Evolutionary conservation across 92 coral and sea anemone genomes (phyloP).

Genomic region (Phymanthus crucifer): DNA sequence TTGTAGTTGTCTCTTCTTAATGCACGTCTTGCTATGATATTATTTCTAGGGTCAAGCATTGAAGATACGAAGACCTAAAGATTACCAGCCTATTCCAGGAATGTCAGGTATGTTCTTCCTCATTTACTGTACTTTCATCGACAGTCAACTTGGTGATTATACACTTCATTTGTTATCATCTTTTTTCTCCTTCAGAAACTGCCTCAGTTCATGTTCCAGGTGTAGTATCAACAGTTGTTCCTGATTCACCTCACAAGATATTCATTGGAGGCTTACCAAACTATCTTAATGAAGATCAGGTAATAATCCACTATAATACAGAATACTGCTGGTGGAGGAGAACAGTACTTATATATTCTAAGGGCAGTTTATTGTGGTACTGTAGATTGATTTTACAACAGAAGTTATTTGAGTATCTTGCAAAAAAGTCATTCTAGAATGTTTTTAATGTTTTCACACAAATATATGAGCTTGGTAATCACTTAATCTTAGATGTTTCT

Average conservation of each 20-base stretch:
- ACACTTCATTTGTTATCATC: background rate
- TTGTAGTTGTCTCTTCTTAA: too few relatives aligned
- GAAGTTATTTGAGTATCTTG: too few relatives aligned
- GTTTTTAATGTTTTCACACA: too few relatives aligned
- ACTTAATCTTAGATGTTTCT: too few relatives aligned
- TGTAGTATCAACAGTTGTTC: conserved; percentile 98
- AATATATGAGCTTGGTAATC: too few relatives aligned
- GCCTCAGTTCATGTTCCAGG: conserved; percentile 97
- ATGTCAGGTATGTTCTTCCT: conserved; percentile 58
- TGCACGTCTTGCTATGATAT: too few relatives aligned
- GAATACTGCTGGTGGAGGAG: too few relatives aligned
- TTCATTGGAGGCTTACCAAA: conserved; percentile 98
- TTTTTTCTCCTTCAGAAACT: conserved; percentile 52
- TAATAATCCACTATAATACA: conserved; percentile 1
- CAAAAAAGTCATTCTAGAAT: too few relatives aligned
- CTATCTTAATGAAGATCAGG: conserved; percentile 98
- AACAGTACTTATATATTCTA: too few relatives aligned
- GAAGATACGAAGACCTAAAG: conserved; percentile 95
- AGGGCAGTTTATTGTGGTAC: too few relatives aligned
- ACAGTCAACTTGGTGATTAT: too few relatives aligned
- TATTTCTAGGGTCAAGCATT: conserved; percentile 84
- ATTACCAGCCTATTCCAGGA: conserved; percentile 96
- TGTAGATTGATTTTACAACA: too few relatives aligned
- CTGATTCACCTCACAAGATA: conserved; percentile 97
- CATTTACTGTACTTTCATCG: background rate